Conservation (phyloP, 2,797 vertebrate species). For the Darevskia nairensis region DNA sequence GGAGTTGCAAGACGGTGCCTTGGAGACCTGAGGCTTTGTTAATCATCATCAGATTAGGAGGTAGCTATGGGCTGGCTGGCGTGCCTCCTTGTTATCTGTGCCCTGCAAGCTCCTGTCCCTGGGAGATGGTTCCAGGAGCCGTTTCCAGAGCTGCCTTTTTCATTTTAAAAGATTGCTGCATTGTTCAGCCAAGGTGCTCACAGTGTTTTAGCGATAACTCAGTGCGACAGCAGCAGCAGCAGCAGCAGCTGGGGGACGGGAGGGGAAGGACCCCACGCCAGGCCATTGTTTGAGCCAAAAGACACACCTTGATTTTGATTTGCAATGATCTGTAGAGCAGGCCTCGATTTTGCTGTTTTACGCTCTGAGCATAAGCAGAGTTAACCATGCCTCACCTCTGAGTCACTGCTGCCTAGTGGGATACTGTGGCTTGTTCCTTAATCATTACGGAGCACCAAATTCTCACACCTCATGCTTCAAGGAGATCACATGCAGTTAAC, state of each 20-base stretch:
- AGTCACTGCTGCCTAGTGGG: neutral
- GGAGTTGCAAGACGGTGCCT: too few species aligned
- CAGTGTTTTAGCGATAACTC: neutral
- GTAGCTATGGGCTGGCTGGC: neutral
- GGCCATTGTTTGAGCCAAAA: neutral
- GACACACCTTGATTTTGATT: neutral
- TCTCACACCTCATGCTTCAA: too few species aligned
- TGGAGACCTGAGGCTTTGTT: neutral
- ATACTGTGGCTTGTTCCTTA: too few species aligned
- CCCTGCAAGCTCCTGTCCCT: neutral
- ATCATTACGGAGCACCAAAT: too few species aligned
- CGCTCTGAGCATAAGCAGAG: neutral
- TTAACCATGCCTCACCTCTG: neutral
- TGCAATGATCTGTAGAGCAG: neutral
- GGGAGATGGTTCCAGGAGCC: neutral
- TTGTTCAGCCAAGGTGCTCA: too few species aligned
- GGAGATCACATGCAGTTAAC: too few species aligned
- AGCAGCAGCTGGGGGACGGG: too few species aligned
- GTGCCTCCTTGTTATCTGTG: neutral
- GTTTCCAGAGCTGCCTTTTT: neutral
- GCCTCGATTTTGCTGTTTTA: neutral
- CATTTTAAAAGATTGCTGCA: too few species aligned
- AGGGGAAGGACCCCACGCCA: neutral
- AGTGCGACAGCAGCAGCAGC: too few species aligned
- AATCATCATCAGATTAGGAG: neutral